Evolutionary conservation across 2,113 vertebrate genomes (phyloP).

Genomic region (Myotis lucifugus): DNA sequence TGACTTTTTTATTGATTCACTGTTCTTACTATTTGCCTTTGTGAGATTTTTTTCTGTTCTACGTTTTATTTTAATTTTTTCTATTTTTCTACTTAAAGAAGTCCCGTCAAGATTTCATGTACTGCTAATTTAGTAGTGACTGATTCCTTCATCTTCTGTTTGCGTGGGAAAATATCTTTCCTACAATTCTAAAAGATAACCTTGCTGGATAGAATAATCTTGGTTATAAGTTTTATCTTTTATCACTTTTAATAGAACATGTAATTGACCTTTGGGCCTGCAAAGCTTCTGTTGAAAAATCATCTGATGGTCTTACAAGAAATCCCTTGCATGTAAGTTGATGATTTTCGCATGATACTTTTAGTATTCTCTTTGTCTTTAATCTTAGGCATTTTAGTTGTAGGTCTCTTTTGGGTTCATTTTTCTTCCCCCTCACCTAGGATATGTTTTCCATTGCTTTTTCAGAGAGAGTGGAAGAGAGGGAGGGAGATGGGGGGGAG

Average conservation of each 20-base stretch:
- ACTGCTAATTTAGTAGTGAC: not conserved
- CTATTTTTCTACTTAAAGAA: not conserved
- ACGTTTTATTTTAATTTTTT: not conserved
- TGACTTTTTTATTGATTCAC: not conserved
- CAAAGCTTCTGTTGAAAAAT: not conserved
- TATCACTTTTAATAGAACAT: not conserved
- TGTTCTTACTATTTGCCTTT: not conserved
- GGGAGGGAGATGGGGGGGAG: too few species aligned
- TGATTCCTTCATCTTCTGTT: not conserved
- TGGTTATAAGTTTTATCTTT: not conserved
- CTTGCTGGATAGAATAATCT: not conserved
- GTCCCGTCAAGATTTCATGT: not conserved
- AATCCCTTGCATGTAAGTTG: not conserved
- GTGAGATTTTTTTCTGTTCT: not conserved
- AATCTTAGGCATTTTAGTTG: not conserved
- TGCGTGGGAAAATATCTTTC: not conserved
- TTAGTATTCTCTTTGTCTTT: not conserved
- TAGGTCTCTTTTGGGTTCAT: not conserved
- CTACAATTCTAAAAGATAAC: not conserved
- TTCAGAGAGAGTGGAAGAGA: too few species aligned
- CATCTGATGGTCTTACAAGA: not conserved
- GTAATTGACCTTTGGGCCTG: not conserved
- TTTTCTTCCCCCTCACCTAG: too few species aligned
- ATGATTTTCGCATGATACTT: not conserved
- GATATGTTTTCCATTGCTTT: too few species aligned